A percentile compares a stretch with the other conserved stretches of the same genome.
Evolutionary conservation across 2,113 vertebrate genomes (phyloP).

Genomic region (Lagopus muta): DNA sequence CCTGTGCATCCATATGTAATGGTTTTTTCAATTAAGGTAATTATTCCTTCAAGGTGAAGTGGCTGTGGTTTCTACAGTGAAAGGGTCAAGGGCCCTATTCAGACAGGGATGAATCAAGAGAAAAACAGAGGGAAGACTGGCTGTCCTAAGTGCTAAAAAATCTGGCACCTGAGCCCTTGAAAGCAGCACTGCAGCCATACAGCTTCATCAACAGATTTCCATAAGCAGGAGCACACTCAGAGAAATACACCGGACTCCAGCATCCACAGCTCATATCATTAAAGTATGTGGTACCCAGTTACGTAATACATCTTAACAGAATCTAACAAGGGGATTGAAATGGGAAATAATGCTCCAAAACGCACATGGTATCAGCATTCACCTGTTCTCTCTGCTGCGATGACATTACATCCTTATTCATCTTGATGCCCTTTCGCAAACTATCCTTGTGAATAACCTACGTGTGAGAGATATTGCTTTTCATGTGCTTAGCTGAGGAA

Average conservation of each 20-base stretch:
- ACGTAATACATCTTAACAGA: background rate
- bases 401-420: accelerated
- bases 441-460: background rate
- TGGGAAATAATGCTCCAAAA: background rate
- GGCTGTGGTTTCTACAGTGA: background rate
- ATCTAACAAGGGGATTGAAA: background rate
- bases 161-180: background rate
- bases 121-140: background rate
- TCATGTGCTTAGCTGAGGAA: background rate
- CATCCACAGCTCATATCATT: background rate
- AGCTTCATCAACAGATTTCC: background rate
- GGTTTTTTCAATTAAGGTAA: background rate
- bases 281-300: accelerated
- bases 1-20: accelerated
- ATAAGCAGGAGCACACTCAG: background rate
- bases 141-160: background rate
- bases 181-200: background rate
- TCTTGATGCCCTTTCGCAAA: background rate
- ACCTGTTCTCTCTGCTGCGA: background rate
- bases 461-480: background rate
- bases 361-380: background rate
- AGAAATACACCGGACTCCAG: accelerated
- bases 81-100: background rate
- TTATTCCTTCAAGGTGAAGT: background rate
- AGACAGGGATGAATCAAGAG: background rate